Base-by-base conservation (phyloP, 2,888 invertebrate species). In the Portevinia maculata region DNA sequence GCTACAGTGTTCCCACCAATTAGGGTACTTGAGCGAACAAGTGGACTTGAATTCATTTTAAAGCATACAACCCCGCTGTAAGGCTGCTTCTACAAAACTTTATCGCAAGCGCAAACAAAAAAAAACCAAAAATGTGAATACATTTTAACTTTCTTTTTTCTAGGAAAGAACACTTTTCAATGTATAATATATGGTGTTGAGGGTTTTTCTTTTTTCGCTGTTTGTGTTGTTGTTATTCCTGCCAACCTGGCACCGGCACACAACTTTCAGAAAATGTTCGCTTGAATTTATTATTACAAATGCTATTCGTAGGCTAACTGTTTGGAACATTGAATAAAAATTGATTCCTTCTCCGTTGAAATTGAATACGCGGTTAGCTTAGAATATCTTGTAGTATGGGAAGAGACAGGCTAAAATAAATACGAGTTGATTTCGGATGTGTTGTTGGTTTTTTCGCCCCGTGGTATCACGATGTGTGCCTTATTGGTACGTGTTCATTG, bases 251-350 rank as follows among this genome's bases (percentile, higher is more conserved):
- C 9, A 52, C 28, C n/a, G 7, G 7, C n/a, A 17, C 60, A 41
- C 5, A 30, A 41, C 19, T 34, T 19, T n/a, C 8, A 52, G 19
- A 50, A 24, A 32, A 41, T 15, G 41, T 55, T 8, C 9, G 21
- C 11, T 37, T 39, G 28, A 59, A 50, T 37, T 57, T 32, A 8
- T 34, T 7, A 48, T 48, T 19, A n/a, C n/a, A 30, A 50, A 30
- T 21, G 21, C 24, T 57, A 52, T 50, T 13, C 50, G 57, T 34
- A 32, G 17, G 37, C 17, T 50, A 65, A 75, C 65, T 41, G 32
- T 13, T 53, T 75, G 55, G n/a, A 60, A 76, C 76, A 69, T 76
- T 76, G 69, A 69, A 44, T 19, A 44, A 44, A 76, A 76, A 55
- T 76, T 69, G 60, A 69, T 30, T 69, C 21, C 28, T 76, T 21